These are phyloP conservation scores for Lemur catta DNA, from an alignment of 2,797 vertebrate species.

Conservation along the genomic window DNA sequence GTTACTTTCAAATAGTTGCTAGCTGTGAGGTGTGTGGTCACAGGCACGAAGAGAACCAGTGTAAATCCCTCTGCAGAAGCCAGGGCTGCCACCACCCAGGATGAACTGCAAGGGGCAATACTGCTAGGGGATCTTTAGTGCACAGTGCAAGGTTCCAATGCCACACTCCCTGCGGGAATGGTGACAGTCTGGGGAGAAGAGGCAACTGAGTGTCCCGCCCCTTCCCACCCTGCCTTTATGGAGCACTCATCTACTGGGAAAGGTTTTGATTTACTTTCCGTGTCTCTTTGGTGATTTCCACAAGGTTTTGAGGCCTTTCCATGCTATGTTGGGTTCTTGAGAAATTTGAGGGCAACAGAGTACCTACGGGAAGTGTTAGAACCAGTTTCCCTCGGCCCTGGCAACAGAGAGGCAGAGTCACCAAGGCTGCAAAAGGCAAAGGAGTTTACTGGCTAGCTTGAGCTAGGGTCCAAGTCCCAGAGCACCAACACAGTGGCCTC, in stretches of 20 bases:
- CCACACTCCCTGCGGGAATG: rapidly evolving
- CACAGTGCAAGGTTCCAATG: not conserved
- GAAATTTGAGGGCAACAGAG: not conserved
- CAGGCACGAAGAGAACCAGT: not conserved
- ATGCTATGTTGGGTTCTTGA: not conserved
- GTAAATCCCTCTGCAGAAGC: not conserved
- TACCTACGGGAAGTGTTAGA: not conserved
- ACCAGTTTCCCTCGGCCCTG: too few relatives aligned
- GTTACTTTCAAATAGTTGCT: not conserved
- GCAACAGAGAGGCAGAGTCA: too few relatives aligned
- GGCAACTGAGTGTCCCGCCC: rapidly evolving
- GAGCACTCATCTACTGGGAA: not conserved
- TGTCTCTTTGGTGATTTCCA: not conserved
- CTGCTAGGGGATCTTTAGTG: not conserved
- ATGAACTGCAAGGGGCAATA: rapidly evolving
- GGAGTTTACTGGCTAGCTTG: too few relatives aligned
- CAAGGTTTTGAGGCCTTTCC: not conserved
- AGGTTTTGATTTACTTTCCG: not conserved
- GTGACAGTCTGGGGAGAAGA: not conserved
- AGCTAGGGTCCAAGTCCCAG: too few relatives aligned
- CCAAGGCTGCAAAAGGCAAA: too few relatives aligned
- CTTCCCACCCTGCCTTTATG: not conserved
- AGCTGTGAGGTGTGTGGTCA: not conserved
- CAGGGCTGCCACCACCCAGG: too few relatives aligned
- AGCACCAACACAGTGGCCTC: too few relatives aligned